These are phyloP conservation scores for Drosophila ezoana DNA, from an alignment of 2,888 invertebrate species.

Conservation along the genomic window DNA sequence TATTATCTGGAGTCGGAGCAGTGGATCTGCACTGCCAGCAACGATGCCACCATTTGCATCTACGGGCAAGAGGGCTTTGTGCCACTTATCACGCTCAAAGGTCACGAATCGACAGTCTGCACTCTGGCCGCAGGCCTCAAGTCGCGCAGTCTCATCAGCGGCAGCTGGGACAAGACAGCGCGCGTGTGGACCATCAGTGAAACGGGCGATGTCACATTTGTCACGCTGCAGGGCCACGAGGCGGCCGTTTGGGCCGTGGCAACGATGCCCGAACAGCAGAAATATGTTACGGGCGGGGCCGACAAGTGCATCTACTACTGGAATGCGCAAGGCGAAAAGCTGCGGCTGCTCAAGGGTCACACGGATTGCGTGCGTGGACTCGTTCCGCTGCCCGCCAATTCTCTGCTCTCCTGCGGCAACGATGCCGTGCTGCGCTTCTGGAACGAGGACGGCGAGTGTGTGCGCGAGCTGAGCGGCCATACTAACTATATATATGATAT, in stretches of 20 bases:
- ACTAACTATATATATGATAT: constrained; percentile 94
- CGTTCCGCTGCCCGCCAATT: constrained; percentile 88
- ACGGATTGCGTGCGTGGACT: constrained; percentile 96
- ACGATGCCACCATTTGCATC: constrained; percentile 93
- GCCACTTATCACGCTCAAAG: constrained; percentile 89
- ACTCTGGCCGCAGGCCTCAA: constrained; percentile 85
- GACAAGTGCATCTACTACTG: constrained; percentile 96
- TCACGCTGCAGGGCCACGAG: constrained; percentile 89
- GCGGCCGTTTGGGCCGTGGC: constrained; percentile 95
- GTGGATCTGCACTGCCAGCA: constrained; percentile 94
- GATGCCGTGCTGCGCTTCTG: constrained; percentile 95
- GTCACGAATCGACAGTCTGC: constrained; percentile 88
- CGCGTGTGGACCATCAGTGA: constrained; percentile 91
- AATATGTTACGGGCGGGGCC: constrained; percentile 93
- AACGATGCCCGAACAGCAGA: constrained; percentile 83
- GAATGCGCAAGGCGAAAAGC: constrained; percentile 89
- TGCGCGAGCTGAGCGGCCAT: constrained; percentile 92
- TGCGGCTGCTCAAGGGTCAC: constrained; percentile 91
- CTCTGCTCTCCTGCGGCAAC: constrained; percentile 96
- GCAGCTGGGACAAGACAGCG: constrained; percentile 97
- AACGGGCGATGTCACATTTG: constrained; percentile 86
- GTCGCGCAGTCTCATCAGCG: constrained; percentile 89
- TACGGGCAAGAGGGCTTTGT: constrained; percentile 90
- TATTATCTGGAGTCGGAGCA: constrained; percentile 91
- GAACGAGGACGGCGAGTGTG: constrained; percentile 91